Conservation (phyloP, 2,888 invertebrate species). For the Calameuta pallipes region DNA sequence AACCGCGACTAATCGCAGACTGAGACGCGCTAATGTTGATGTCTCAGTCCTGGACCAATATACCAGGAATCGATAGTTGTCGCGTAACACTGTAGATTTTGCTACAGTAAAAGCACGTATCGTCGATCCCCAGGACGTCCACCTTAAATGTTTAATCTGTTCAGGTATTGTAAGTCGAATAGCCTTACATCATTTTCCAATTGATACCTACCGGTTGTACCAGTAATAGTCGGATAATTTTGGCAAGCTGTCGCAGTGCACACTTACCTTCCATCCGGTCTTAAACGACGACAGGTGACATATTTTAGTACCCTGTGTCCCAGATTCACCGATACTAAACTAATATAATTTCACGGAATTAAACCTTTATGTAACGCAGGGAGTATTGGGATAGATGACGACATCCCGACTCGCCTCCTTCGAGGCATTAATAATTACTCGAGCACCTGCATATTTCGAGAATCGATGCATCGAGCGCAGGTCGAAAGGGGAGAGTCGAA, state of each 20-base stretch:
- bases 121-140: no score
- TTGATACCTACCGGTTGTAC: conserved; percentile 8
- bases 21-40: no score
- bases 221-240: conserved; percentile 20
- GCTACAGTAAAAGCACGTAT: no score
- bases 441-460: not conserved
- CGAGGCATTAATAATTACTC: no score
- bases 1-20: no score
- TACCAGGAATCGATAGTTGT: no score
- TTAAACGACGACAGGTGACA: conserved; percentile 10
- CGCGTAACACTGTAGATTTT: no score
- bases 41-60: no score
- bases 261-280: conserved; percentile 4
- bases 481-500: not conserved
- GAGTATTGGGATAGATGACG: no score
- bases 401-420: no score
- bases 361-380: not conserved
- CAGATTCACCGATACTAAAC: conserved; percentile 10
- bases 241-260: conserved; percentile 16
- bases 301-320: conserved; percentile 11
- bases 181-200: conserved; percentile 21
- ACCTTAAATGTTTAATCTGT: no score
- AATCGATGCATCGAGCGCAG: not conserved
- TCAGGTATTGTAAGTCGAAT: no score
- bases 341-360: conserved; percentile 10